Percentiles rank a stretch among this genome's conserved stretches.
These are phyloP conservation scores for Frankliniella fusca DNA, from an alignment of 2,888 invertebrate genomes.

Conservation along the genomic window DNA sequence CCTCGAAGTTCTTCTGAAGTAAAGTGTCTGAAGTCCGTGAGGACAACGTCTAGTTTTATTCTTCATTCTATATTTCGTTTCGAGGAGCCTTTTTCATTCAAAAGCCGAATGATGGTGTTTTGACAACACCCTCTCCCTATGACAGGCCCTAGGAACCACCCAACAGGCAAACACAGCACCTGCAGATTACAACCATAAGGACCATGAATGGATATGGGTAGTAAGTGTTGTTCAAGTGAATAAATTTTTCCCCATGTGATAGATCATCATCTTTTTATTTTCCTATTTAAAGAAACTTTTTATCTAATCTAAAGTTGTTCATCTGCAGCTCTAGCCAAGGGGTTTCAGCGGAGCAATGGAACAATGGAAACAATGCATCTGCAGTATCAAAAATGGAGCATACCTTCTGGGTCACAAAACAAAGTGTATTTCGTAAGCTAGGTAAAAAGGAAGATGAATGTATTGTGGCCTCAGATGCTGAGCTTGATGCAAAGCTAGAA, in stretches of 20 bases:
- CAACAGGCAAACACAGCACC: too few species aligned
- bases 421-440: constrained; percentile 84
- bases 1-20: neutral
- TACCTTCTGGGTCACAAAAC: constrained; percentile 98
- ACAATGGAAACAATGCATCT: constrained; percentile 41
- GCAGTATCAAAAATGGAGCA: constrained; percentile 73
- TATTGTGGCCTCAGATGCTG: constrained; percentile 92
- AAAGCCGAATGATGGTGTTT: too few species aligned
- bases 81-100: neutral
- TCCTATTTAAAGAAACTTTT: neutral
- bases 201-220: constrained; percentile 17
- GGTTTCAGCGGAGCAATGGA: neutral
- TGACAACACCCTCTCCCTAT: neutral
- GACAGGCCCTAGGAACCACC: neutral
- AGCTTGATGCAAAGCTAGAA: constrained; percentile 93
- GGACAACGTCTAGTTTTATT: neutral
- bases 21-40: neutral
- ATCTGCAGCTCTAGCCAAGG: neutral
- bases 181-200: neutral
- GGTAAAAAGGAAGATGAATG: constrained; percentile 97
- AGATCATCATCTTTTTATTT: neutral
- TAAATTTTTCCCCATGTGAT: neutral
- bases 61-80: neutral
- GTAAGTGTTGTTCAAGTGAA: neutral
- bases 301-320: too few species aligned